Base-by-base conservation (phyloP, 2,888 invertebrate species). In the Caradrina kadenii region DNA sequence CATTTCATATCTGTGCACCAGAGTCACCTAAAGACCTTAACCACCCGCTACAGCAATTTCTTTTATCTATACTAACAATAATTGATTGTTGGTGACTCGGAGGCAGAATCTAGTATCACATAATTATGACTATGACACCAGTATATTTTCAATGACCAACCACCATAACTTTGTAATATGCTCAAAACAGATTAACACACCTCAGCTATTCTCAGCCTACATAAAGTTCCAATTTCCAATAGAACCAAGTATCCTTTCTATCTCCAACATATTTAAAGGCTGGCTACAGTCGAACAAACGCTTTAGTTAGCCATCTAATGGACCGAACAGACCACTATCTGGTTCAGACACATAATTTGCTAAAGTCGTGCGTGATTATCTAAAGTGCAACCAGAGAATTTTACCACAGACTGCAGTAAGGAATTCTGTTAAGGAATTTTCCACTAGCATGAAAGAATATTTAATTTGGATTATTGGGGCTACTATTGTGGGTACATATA, bases 331-430 rank as follows among this genome's bases (percentile, higher is more conserved):
- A 80, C 69, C 60, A 58, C 80, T 79, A 86, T 85, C 81, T 78
- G 55, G 49, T 70, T 68, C 83, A 84, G 78, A 82, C 73, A 80
- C 73, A 82, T 81, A 75, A 66, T 73, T 79, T 74, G 17, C 45
- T 76, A 75, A 84, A 85, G 77, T 76, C 58, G 71, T 73, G 76
- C 58, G 71, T 73, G 76, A 87, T 88, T 86, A 89, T 84, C 87
- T 86, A 80, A 84, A 90, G 86, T 89, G 86, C 83, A 82, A 61
- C 49, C 13, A 31, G 6, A 64, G 48, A 67, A 61, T 68, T 65
- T 60, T 22, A 55, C 63, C 58, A 39, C 62, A 68, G 54, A 67
- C 22, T 64, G 64, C 52, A 21, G 39, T 69, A 64, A 42, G 22
- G 55, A 58, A 58, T 22, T 19, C 55, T n/a, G 45, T 42, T 56